Evolutionary conservation across 2,888 invertebrate genomes (phyloP).

Genomic region (Molanna angustata): DNA sequence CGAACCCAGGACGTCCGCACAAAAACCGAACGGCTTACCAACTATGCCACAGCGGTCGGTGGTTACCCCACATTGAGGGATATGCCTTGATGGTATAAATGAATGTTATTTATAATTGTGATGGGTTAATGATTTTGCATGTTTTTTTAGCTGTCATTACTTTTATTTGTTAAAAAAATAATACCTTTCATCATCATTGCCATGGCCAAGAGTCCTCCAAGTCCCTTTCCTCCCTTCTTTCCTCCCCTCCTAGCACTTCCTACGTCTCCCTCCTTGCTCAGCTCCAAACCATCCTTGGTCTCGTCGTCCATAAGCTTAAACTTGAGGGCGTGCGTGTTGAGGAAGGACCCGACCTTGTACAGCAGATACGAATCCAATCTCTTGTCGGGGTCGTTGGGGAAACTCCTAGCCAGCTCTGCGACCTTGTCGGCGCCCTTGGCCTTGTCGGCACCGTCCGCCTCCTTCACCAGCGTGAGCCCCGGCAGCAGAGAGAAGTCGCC

Average conservation of each 20-base stretch:
- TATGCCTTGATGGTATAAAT: too few relatives aligned
- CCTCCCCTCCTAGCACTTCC: slow-evolving; percentile 56
- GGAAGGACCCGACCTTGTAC: slow-evolving; percentile 66
- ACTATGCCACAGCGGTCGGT: too few relatives aligned
- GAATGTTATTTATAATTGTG: too few relatives aligned
- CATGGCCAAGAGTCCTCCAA: slow-evolving; percentile 55
- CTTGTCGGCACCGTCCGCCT: slow-evolving; percentile 47
- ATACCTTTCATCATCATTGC: slow-evolving; percentile 64
- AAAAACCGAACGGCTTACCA: too few relatives aligned
- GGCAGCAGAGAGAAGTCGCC: slow-evolving; percentile 68
- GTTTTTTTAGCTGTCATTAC: too few relatives aligned
- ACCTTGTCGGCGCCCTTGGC: slow-evolving; percentile 60
- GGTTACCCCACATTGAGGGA: too few relatives aligned
- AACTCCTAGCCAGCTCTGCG: slow-evolving; percentile 69
- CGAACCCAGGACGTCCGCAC: too few relatives aligned
- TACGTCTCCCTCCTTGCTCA: slow-evolving; percentile 45
- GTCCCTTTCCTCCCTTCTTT: slow-evolving; percentile 47
- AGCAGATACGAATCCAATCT: slow-evolving; percentile 71
- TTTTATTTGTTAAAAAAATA: neutral
- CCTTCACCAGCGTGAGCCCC: slow-evolving; percentile 71
- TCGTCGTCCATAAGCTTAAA: slow-evolving; percentile 67
- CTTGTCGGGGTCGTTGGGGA: slow-evolving; percentile 74
- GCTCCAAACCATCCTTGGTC: slow-evolving; percentile 56
- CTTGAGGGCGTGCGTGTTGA: slow-evolving; percentile 71
- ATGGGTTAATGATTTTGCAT: too few relatives aligned